Conservation (phyloP, 2,888 invertebrate genomes). For the Phasia obesa region DNA sequence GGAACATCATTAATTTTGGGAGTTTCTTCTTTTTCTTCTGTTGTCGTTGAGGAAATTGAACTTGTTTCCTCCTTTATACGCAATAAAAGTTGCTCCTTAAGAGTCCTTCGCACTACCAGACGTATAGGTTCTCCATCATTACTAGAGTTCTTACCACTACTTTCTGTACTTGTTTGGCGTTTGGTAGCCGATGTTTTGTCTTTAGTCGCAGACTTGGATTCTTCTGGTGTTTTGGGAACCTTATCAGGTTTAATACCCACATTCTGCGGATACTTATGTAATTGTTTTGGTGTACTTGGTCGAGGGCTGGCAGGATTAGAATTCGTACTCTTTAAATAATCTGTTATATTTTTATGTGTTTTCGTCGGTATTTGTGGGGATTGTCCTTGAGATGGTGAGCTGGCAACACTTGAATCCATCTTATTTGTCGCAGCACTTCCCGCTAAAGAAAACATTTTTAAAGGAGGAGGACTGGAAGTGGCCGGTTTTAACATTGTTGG, state of each 20-base stretch:
- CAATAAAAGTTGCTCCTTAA: constrained; percentile 85
- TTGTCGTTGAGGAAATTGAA: constrained; percentile 3
- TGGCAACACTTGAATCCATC: constrained; percentile 24
- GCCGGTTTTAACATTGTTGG: constrained; percentile 35
- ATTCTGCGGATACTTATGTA: constrained; percentile 78
- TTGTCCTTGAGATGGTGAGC: constrained; percentile 18
- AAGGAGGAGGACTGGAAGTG: constrained; percentile 58
- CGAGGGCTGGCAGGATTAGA: constrained; percentile 56
- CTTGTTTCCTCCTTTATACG: constrained; percentile 83
- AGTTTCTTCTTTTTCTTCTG: constrained; percentile 13
- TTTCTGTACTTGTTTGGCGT: constrained; percentile 64
- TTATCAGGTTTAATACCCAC: constrained; percentile 73
- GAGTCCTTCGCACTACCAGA: constrained; percentile 91
- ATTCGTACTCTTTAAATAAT: constrained; percentile 58
- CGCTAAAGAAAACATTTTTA: constrained; percentile 52
- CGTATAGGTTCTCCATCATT: constrained; percentile 87
- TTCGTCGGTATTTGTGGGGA: constrained; percentile 45
- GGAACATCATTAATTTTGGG: constrained; percentile 70
- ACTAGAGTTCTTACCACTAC: constrained; percentile 66
- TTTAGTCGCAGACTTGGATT: constrained; percentile 58
- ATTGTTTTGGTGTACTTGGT: constrained; percentile 74
- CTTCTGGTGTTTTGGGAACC: constrained; percentile 70
- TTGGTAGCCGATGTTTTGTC: constrained; percentile 65
- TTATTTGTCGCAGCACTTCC: constrained; percentile 31
- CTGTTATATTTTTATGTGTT: constrained; percentile 50